phyloP scores from a whole-genome alignment of 53 echinoderm and acorn worm species.

The Patiria pectinifera region DNA sequence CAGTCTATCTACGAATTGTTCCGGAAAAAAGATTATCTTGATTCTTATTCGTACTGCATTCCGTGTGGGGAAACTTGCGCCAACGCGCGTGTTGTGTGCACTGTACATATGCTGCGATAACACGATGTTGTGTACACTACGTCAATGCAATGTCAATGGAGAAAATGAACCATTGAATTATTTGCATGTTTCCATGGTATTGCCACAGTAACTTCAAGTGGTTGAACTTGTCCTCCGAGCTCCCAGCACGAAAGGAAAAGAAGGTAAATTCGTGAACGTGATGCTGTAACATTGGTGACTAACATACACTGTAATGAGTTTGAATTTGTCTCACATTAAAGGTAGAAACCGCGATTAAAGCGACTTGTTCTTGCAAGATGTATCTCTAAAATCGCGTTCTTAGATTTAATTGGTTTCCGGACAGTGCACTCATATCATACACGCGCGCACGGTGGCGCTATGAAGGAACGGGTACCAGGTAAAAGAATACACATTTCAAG shows the following conservation, averaged over 20 bases:
- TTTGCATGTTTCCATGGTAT: conserved; percentile 62
- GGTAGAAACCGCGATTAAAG: background rate
- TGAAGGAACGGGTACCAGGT: background rate
- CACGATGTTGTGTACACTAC: background rate
- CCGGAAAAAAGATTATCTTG: too few relatives aligned
- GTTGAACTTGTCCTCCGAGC: background rate
- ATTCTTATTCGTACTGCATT: too few relatives aligned
- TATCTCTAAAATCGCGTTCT: too few relatives aligned
- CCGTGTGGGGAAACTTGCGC: too few relatives aligned
- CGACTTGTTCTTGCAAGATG: too few relatives aligned
- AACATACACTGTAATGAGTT: background rate
- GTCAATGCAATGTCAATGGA: background rate
- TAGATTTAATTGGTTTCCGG: too few relatives aligned
- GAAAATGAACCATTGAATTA: background rate
- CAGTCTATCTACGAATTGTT: too few relatives aligned
- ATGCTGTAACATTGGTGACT: background rate
- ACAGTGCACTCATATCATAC: too few relatives aligned
- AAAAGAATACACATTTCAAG: too few relatives aligned
- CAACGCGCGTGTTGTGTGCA: background rate
- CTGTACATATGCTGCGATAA: background rate
- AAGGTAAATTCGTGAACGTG: background rate
- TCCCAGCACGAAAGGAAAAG: background rate
- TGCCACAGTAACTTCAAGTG: background rate
- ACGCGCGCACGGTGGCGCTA: too few relatives aligned
- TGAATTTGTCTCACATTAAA: background rate